Percentiles rank a stretch among this genome's conserved stretches.
phyloP scores from a whole-genome alignment of 2,113 vertebrate genomes.

The Phasianus colchicus region DNA sequence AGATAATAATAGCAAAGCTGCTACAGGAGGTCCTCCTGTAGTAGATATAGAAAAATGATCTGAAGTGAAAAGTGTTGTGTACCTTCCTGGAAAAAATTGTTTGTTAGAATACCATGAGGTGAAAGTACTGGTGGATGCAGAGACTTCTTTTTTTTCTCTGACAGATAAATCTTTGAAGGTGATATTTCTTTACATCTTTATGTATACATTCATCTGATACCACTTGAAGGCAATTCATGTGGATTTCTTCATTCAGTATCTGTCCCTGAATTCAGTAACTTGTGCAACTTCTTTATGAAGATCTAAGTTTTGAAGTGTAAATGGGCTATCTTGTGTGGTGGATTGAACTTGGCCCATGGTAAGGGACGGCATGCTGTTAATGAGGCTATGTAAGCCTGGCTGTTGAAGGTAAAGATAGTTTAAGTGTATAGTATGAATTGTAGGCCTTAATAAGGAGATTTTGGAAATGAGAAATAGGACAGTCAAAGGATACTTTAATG shows the following conservation, averaged over 20 bases:
- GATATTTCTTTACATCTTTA: not conserved
- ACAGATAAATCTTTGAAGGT: not conserved
- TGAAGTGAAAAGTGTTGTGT: not conserved
- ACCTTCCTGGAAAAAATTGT: not conserved
- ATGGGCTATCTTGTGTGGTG: not conserved
- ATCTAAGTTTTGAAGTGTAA: not conserved
- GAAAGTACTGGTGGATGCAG: not conserved
- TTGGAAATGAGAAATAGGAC: not conserved
- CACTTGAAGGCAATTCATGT: not conserved
- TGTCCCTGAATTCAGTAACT: not conserved
- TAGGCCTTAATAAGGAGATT: not conserved
- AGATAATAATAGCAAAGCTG: not conserved
- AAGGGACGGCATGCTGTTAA: not conserved
- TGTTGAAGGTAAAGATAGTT: not conserved
- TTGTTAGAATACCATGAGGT: not conserved
- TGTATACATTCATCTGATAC: not conserved
- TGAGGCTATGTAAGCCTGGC: not conserved
- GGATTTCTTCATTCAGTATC: not conserved
- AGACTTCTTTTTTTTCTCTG: not conserved
- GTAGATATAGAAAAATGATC: not conserved
- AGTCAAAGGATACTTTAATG: not conserved
- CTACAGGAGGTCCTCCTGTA: not conserved
- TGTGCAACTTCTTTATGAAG: not conserved
- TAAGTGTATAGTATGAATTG: not conserved
- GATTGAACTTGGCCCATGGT: not conserved